These are phyloP conservation scores for Stenurella melanura DNA, from an alignment of 2,888 invertebrate species.

Conservation along the genomic window DNA sequence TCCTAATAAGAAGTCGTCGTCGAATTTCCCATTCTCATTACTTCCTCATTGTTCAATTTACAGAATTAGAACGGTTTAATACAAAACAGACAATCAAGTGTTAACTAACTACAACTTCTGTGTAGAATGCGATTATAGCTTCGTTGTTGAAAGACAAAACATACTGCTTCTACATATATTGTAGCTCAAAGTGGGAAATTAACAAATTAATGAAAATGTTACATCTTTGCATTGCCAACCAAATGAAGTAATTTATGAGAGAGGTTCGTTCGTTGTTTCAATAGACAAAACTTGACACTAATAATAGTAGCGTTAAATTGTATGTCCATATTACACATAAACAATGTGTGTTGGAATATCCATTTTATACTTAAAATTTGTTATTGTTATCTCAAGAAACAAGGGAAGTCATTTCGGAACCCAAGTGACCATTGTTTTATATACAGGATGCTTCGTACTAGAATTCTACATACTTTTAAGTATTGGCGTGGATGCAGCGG, in stretches of 20 bases:
- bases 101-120: conserved; percentile 25
- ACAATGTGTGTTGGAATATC: too few relatives aligned
- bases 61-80: conserved; percentile 17
- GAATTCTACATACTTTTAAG: too few relatives aligned
- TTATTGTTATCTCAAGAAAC: too few relatives aligned
- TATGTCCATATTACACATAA: too few relatives aligned
- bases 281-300: too few relatives aligned
- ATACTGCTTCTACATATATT: background rate
- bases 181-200: background rate
- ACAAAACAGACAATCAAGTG: conserved; percentile 16
- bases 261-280: too few relatives aligned
- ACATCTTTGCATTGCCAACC: background rate
- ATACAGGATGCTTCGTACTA: too few relatives aligned
- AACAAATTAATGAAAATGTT: background rate
- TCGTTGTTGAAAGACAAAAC: background rate
- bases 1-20: background rate
- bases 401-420: too few relatives aligned
- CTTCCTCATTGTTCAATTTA: background rate
- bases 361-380: too few relatives aligned
- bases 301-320: too few relatives aligned
- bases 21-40: conserved; percentile 15
- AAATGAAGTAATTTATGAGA: background rate
- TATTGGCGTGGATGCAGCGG: too few relatives aligned
- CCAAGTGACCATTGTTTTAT: too few relatives aligned
- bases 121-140: conserved; percentile 1